Base-by-base conservation (phyloP, 92 coral and sea anemone species). In the Actinostola sp. region DNA sequence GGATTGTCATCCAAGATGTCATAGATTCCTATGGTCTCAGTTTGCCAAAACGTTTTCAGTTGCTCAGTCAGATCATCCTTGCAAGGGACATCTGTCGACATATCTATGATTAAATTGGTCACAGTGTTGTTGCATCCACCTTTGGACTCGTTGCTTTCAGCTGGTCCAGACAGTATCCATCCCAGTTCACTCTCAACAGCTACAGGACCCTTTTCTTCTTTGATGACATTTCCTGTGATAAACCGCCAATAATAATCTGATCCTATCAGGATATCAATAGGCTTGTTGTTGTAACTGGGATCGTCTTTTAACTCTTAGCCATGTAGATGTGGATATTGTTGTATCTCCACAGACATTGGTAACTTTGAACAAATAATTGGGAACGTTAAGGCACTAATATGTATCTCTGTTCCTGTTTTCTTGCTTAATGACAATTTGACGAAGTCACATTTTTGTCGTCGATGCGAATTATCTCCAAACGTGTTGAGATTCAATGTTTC, bases 161-260 rank as follows among this genome's bases (percentile, higher is more conserved):
- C n/a, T n/a, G 86, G 90, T 29, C 86, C 82, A 7, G 85, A 87
- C 12, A 87, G 57, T 16, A 78, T 61, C 92, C 92, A 88, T 44
- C 89, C 86, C 25, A 88, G 75, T 55, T 74, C 68, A 35, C 86
- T 88, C 31, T 83, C 53, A 30, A 83, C 42, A 0, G 89, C 92
- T 0, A 82, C 71, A 21, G 89, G 92, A 42, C 89, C 89, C 46
- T 58, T 17, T 3, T 88, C 75, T 54, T 89, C 86, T 5, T 71
- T 85, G 0, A 83, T 43, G 2, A 74, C 63, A 21, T 83, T 78
- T 32, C 62, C 73, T 3, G 51, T 49, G 2, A 88, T 80, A 29
- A 88, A 58, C 61, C 79, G 78, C 93, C 86, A 88, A 38, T 88
- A 88, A 62, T 88, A 24, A 66, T 78, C 93, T 0, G 89, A 79